Evolutionary conservation across 2,797 vertebrate species (phyloP), one percentile per base, ranked within the genome.

Genomic region (Acanthiza pusilla): DNA sequence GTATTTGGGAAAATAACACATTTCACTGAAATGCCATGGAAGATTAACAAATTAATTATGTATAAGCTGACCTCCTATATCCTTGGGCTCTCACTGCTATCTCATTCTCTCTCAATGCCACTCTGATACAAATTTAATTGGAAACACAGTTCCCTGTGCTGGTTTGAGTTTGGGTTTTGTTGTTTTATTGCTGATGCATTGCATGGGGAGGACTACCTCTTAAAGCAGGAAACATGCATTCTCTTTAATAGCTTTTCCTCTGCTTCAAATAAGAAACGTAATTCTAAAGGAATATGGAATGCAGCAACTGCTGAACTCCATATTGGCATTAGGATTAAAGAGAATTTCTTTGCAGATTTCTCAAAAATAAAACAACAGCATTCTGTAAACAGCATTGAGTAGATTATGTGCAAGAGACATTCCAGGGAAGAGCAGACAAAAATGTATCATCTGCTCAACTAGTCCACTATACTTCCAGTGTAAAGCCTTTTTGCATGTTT

Each of bases 31-130:
- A 77, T 91, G 68, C 57, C 63, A 32, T 32, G 38, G 81, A 88
- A 96, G 84, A 83, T 94, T 92, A 95, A 77, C 77, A 72, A 43
- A 91, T 92, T 91, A 94, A 89, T 94, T 90, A 89, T 89, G 63
- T 92, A 82, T 89, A 74, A 93, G 10, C 22, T 92, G 88, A 89
- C 86, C 71, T 92, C 71, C 60, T 68, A 7, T 77, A 63, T 94
- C 90, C 84, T 87, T 90, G 74, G 80, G 43, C 55, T 84, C 60
- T 89, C 71, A 27, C 26, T 88, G 74, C 83, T 88, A 13, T 63
- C 62, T 62, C 47, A 29, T 36, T 61, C 36, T 29, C 29, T 81
- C 30, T 71, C 85, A 71, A 1, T 89, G 74, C 45, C 51, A 60
- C 38, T 73, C 23, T 65, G 67, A 63, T 73, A 60, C 12, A 67